Conservation (phyloP, 1,140 invertebrate genomes). For the Microplitis demolitor region DNA sequence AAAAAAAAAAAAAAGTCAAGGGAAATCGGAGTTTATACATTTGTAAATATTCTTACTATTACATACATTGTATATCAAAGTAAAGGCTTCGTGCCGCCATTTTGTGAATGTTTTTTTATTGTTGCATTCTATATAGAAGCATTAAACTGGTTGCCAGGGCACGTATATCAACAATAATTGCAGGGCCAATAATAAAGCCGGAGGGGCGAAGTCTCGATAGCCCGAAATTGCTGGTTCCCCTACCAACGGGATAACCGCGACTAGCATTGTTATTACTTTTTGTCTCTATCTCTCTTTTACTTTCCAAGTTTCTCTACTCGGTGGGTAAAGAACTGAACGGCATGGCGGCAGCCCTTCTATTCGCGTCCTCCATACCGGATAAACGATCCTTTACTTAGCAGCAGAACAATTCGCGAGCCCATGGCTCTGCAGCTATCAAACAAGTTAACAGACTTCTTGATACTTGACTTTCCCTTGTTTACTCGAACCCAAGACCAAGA, state of each 20-base stretch:
- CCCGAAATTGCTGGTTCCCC: constrained; percentile 56
- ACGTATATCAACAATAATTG: constrained; percentile 62
- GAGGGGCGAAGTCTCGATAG: constrained; percentile 54
- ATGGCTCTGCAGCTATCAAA: no score
- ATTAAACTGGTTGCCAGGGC: constrained; percentile 49
- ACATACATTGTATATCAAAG: not conserved
- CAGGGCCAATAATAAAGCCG: constrained; percentile 61
- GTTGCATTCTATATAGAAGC: constrained; percentile 46
- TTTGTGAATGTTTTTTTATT: constrained; percentile 43
- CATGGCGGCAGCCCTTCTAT: constrained; percentile 50
- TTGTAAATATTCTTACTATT: not conserved
- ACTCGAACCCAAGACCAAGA: no score
- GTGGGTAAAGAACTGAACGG: constrained; percentile 21
- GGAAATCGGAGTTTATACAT: no score
- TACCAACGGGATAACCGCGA: constrained; percentile 25
- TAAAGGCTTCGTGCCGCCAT: constrained; percentile 33
- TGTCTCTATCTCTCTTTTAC: no score
- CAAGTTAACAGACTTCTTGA: no score
- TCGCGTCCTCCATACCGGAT: constrained; percentile 55
- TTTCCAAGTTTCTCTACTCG: constrained; percentile 18
- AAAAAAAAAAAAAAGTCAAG: no score
- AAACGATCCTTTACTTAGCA: constrained; percentile 48
- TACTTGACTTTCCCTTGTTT: no score
- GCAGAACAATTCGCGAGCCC: constrained; percentile 35
- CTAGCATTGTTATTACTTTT: constrained; percentile 33